A percentile compares a stretch with the other conserved stretches of the same genome.
Evolutionary conservation across 2,797 vertebrate species (phyloP).

Genomic region (Apogon hyalosoma): DNA sequence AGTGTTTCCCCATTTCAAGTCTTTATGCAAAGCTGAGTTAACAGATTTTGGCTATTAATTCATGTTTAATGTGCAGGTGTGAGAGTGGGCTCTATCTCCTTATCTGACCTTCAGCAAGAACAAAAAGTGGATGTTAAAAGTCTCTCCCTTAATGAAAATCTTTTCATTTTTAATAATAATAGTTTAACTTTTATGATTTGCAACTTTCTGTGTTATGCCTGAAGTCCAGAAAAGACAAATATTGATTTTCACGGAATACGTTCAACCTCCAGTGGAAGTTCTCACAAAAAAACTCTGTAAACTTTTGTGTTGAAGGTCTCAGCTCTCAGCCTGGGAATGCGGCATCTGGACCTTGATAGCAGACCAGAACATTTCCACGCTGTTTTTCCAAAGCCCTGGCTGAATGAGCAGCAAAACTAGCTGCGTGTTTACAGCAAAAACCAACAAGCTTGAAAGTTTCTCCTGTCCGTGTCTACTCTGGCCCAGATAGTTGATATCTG

Average conservation of each 20-base stretch:
- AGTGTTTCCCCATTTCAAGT: background rate
- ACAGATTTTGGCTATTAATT: background rate
- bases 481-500: constrained; percentile 66
- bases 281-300: constrained; percentile 23
- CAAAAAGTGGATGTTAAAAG: background rate
- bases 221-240: background rate
- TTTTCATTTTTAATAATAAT: background rate
- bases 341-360: constrained; percentile 77
- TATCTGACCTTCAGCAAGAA: background rate
- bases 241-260: constrained; percentile 26
- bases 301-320: constrained; percentile 66
- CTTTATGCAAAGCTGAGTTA: background rate
- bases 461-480: constrained; percentile 10
- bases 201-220: background rate
- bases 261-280: constrained; percentile 16
- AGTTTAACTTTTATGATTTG: background rate
- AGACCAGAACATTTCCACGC: constrained; percentile 27
- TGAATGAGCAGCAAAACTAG: constrained; percentile 29
- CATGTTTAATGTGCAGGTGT: too few relatives aligned
- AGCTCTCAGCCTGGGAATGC: constrained; percentile 74
- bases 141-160: background rate
- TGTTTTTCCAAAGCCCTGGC: constrained; percentile 31
- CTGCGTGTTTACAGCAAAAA: constrained; percentile 44
- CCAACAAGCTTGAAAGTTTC: constrained; percentile 37
- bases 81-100: background rate